phyloP scores from a whole-genome alignment of 2,888 invertebrate species.

The Orchesellides sinensis region DNA sequence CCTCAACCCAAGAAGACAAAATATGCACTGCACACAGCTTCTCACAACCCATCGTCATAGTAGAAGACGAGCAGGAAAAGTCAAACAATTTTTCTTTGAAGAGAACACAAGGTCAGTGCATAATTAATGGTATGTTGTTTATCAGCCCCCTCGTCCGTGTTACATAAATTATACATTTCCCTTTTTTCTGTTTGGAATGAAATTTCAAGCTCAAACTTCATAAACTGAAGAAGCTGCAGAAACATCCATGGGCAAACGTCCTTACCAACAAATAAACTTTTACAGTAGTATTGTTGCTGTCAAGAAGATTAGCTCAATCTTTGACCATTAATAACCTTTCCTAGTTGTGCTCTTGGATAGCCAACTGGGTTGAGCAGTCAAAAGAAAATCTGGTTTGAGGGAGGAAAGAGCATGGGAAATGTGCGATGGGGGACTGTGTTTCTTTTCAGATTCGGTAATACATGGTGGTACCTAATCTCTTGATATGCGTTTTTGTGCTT shows the following conservation, averaged over 20 bases:
- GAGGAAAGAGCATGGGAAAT: neutral
- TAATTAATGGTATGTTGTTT: constrained; percentile 64
- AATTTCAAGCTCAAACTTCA: constrained; percentile 59
- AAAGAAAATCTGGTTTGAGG: constrained; percentile 30
- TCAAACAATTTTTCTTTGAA: constrained; percentile 49
- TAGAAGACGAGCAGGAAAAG: constrained; percentile 31
- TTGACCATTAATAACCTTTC: constrained; percentile 40
- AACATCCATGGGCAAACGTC: neutral
- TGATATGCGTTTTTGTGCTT: neutral
- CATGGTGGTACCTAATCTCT: neutral
- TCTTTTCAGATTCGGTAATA: neutral
- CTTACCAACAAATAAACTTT: neutral
- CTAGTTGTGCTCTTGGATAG: neutral
- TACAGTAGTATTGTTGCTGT: constrained; percentile 15
- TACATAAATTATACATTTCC: constrained; percentile 61
- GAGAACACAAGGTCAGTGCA: constrained; percentile 60
- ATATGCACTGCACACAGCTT: constrained; percentile 6
- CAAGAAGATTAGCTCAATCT: constrained; percentile 33
- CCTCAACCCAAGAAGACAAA: neutral
- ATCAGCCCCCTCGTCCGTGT: constrained; percentile 56
- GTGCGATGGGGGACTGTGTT: neutral
- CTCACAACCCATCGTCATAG: neutral
- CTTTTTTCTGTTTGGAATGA: constrained; percentile 24
- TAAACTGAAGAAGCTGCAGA: too few relatives aligned
- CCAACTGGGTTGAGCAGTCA: constrained; percentile 2